A percentile compares a stretch with the other conserved stretches of the same genome.
These are phyloP conservation scores for Anisognathus igniventris DNA, from an alignment of 2,797 vertebrate genomes.

Conservation along the genomic window DNA sequence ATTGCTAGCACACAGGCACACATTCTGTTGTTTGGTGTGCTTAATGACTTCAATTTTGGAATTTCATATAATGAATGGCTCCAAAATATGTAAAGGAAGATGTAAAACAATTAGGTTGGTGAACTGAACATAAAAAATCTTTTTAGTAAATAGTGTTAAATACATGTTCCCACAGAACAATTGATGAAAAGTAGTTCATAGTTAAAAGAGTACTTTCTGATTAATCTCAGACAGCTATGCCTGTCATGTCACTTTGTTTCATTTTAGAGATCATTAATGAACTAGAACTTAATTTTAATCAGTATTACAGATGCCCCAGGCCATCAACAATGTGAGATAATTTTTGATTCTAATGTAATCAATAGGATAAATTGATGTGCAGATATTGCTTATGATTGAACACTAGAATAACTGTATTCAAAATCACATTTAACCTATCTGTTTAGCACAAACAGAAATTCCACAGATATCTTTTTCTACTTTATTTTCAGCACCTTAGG, in stretches of 20 bases:
- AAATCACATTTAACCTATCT: background rate
- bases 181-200: background rate
- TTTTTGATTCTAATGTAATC: background rate
- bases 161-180: background rate
- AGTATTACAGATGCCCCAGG: background rate
- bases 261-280: background rate
- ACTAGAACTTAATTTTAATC: background rate
- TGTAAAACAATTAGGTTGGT: background rate
- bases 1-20: background rate
- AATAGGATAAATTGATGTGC: background rate
- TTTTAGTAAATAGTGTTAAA: background rate
- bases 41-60: background rate
- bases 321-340: background rate
- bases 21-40: accelerated
- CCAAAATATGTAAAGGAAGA: background rate
- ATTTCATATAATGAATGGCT: background rate
- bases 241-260: background rate
- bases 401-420: background rate
- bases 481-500: background rate
- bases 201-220: background rate
- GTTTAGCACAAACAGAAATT: background rate
- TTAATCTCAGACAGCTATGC: background rate
- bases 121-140: background rate
- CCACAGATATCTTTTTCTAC: background rate
- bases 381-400: background rate